Evolutionary conservation across 2,113 vertebrate genomes (phyloP), one percentile per base, ranked within the genome.

Genomic region (Natator depressus): DNA sequence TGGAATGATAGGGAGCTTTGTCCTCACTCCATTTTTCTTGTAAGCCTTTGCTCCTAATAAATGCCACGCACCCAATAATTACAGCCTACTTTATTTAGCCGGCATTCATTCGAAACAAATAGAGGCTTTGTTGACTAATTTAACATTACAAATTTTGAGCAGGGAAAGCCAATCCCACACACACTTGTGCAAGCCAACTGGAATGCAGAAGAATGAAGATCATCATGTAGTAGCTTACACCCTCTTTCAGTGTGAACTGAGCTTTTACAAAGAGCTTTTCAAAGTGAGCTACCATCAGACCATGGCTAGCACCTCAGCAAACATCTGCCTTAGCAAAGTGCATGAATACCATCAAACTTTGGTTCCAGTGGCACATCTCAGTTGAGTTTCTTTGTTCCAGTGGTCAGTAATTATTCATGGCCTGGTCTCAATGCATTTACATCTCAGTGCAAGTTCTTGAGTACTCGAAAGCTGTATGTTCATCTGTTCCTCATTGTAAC

Each of bases 1-100:
- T 24, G 86, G 84, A 87, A 94, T 55, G 94, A 95, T 29, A 89
- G 83, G 87, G 62, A 80, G 89, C 96, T 96, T 93, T 97, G 94
- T 96, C 89, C 89, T 90, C 59, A 80, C 47, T 29, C 84, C 49
- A 69, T 12, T 75, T 80, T 85, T 84, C 65, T 53, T 20, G 6
- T 81, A 92, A 97, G 82, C 38, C 53, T 93, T 85, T 27, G 76
- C 86, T 95, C 78, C 25, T 22, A 89, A 24, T 50, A 87, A 85
- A 94, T 55, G 85, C 95, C 96, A 78, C 4, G 9, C 10, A 75
- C 29, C 55, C 75, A 83, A 29, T 55, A 46, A 89, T 42, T 81
- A 85, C 82, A 84, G 84, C 85, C 50, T 25, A 57, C 86, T 91
- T 85, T 81, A 10, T 11, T 86, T 90, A 94, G 90, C 84, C 1